Base-by-base conservation (phyloP, 2,113 vertebrate genomes). In the Laticauda colubrina region DNA sequence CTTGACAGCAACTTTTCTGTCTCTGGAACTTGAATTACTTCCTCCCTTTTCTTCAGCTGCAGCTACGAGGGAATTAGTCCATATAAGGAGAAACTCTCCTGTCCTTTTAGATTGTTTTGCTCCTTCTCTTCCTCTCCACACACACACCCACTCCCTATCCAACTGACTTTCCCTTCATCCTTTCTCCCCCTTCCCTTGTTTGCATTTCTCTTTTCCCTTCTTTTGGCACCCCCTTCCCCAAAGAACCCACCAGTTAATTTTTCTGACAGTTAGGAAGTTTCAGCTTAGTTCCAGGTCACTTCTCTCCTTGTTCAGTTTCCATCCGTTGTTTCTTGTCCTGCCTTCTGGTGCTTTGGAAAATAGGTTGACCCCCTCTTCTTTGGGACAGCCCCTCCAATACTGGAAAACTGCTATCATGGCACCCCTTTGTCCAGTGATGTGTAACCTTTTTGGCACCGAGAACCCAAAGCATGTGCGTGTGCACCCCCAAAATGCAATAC, bases 11-110 rank as follows among this genome's bases (percentile, higher is more conserved):
- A 15, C 1, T 43, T 81, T 81, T 21, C 75, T 2, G 81, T 93
- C 64, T 23, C 43, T 81, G 89, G 91, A 88, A 56, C 10, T 53
- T 3, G 94, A 23, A 26, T 64, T 88, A 34, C 39, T 94, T 88
- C 51, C 92, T 96, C 95, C 96, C 96, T 95, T 95, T 75, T 34
- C 64, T 95, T 91, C 91, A 0, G 5, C 51, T 94, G 43, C 87
- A 18, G 93, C 94, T 94, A 92, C 94, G 94, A 96, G 94, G 96
- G 92, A 95, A 95, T 95, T 97, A 96, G 95, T 69, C 96, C 96
- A 95, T 96, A 97, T 97, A 97, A 96, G 97, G 97, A 88, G 95
- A 97, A 97, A 97, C 91, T 93, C 61, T 48, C 85, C 23, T 18
- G 20, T 87, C 11, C 9, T 48, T 87, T 51, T 87, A 14, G 39